These are phyloP conservation scores for Herpetotheres cachinnans DNA, from an alignment of 2,113 vertebrate species.

Conservation along the genomic window DNA sequence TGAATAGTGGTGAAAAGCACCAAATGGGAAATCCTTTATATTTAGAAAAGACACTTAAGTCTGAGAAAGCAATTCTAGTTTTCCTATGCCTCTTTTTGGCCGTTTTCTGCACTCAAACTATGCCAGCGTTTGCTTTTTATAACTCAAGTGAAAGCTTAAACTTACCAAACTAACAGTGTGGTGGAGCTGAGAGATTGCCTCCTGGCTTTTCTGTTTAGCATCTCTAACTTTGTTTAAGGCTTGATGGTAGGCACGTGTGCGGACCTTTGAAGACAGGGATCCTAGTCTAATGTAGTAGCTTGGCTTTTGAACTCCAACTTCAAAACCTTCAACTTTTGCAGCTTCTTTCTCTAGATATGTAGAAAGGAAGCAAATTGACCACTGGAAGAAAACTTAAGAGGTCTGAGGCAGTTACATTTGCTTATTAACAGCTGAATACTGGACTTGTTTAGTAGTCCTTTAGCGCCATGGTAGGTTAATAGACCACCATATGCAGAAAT, in stretches of 20 bases:
- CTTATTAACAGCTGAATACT: neutral
- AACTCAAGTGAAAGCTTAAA: neutral
- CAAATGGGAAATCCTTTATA: neutral
- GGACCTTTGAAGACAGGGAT: conserved; percentile 79
- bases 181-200: conserved; percentile 84
- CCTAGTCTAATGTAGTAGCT: conserved; percentile 74
- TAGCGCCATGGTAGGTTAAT: neutral
- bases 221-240: conserved; percentile 79
- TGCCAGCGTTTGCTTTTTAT: neutral
- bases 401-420: neutral
- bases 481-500: neutral
- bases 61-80: neutral
- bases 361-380: neutral
- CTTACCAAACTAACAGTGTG: conserved; percentile 85
- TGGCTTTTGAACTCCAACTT: conserved; percentile 62
- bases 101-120: neutral
- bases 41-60: neutral
- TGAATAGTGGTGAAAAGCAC: neutral
- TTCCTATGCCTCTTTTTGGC: neutral
- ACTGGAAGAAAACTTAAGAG: neutral
- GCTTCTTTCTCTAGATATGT: conserved; percentile 75
- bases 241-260: conserved; percentile 77
- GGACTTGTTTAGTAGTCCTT: neutral
- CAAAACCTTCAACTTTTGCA: conserved; percentile 77
- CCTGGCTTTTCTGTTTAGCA: conserved; percentile 80